Base-by-base conservation (phyloP, 2,888 invertebrate genomes). In the Drosophila lutescens region DNA sequence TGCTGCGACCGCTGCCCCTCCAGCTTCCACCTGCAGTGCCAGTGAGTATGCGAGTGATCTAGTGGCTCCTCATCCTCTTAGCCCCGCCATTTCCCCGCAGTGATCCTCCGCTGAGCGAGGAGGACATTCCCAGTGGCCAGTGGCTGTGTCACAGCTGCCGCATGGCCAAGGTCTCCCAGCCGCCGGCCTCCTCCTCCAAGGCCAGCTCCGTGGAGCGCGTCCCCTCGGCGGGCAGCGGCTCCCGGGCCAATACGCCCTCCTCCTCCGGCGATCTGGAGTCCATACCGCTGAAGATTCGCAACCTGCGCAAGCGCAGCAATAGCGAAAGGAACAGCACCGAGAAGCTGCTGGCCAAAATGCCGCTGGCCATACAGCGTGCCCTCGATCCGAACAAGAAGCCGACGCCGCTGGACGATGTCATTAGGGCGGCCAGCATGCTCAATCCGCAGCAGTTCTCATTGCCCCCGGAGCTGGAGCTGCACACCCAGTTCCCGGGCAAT, bases 1-100 rank as follows among this genome's bases (percentile, higher is more conserved):
- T 98, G 98, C 92, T 99, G 99, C 91, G 98, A 99, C 92, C 95
- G 96, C 75, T 99, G 99, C 88, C 98, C 98, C 1, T 97, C 98
- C 34, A 98, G 98, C 74, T 99, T 99, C 93, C 99, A 99, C 93
- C 94, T 98, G 67, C 95, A 96, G 82, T 99, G 99, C 95, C 98
- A 98, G 98, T 98, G 93, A 95, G 86, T 85, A 57, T 43, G 5
- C 20, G 1, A 8, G 6, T 2, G 15, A 12, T 17, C 15, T 1
- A 20, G 46, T 9, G 40, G 15, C 17, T 20, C 2, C 6, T 54
- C n/a, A 26, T 26, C 10, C 10, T 1, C 54, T 41, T 1, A 15
- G 13, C 12, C 10, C 9, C 6, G 20, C 44, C 12, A 8, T 8
- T 44, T 60, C 26, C 65, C 23, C 47, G 3, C 20, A 98, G 98